Evolutionary conservation across 2,113 vertebrate genomes (phyloP), one percentile per base, ranked within the genome.

Genomic region (Chinchilla lanigera): DNA sequence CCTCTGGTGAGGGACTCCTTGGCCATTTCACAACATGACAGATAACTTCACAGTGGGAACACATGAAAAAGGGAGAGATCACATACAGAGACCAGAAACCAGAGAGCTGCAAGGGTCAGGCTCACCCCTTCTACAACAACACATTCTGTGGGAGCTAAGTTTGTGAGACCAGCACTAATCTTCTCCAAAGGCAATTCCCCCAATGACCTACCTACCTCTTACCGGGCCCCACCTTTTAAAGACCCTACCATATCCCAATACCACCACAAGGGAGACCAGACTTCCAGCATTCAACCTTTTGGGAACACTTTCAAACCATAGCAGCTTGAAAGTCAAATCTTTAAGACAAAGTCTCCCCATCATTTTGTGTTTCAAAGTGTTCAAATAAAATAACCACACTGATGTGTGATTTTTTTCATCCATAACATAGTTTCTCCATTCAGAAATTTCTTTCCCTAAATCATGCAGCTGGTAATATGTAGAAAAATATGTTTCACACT

Each of bases 401-500:
- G 17, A 60, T 67, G 50, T 75, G 14, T 67, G 38, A 80, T 80
- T 89, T 71, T 71, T 86, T 52, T 58, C 20, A 33, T 22, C 47
- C 63, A 73, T 17, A 60, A 54, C 82, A 63, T 19, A 63, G 19
- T 52, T 71, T 95, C 58, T 95, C 95, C 63, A 9, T 75, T 54
- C 56, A 92, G 44, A 87, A 87, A 90, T 85, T 56, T 96, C 61
- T 93, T 94, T 81, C 33, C 90, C 75, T 30, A 92, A 77, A 63
- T 94, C 24, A 50, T 38, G 35, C 33, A 78, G 65, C 71, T 93
- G 44, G 17, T 78, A 81, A 69, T 10, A 47, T n/a, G 4, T 6
- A 58, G 56, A 94, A 38, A 86, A 73, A 89, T 30, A 67, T 63
- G 69, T 60, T 47, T 94, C 67, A 92, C n/a, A 33, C 22, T 61